Evolutionary conservation across 2,888 invertebrate species (phyloP), one percentile per base, ranked within the genome.

Genomic region (Drosophila quinaria): DNA sequence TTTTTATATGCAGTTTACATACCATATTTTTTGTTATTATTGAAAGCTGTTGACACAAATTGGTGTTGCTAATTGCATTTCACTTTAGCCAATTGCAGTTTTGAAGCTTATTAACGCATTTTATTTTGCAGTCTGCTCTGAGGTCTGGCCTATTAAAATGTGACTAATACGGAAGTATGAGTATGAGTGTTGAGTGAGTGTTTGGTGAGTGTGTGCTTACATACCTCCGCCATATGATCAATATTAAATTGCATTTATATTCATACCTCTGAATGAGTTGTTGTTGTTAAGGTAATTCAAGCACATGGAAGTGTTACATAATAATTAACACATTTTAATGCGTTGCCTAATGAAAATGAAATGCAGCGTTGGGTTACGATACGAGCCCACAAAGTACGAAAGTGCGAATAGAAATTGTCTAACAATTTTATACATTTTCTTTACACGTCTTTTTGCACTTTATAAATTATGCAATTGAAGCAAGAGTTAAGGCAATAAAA

Each of bases 261-360:
- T 25, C 51, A n/a, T n/a, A n/a, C n/a, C n/a, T n/a, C n/a, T n/a
- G n/a, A n/a, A n/a, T n/a, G n/a, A n/a, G 29, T 31, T 22, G 19
- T 50, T 37, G 9, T 22, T 25, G 35, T 19, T 22, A 39, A 52
- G 55, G 61, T 70, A 70, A 70, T 61, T 66, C 41, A 66, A 66
- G 66, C 50, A 49, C 56, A 64, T 49, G 25, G 47, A 33, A 63
- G 58, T 22, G 41, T 74, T 74, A 66, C 39, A 52, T 66, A 74
- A 74, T 67, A 74, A 74, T 74, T 70, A 74, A 74, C 59, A 71
- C 70, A 70, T 63, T 70, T 70, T 41, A 50, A 42, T 64, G 64
- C 51, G 63, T 68, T 64, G 44, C 58, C 33, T 29, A 63, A 31
- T 8, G 6, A 29, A 29, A 29, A 1, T 29, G 1, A 8, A 29